Evolutionary conservation across 1,140 invertebrate species (phyloP).

Genomic region (Cepaea nemoralis): DNA sequence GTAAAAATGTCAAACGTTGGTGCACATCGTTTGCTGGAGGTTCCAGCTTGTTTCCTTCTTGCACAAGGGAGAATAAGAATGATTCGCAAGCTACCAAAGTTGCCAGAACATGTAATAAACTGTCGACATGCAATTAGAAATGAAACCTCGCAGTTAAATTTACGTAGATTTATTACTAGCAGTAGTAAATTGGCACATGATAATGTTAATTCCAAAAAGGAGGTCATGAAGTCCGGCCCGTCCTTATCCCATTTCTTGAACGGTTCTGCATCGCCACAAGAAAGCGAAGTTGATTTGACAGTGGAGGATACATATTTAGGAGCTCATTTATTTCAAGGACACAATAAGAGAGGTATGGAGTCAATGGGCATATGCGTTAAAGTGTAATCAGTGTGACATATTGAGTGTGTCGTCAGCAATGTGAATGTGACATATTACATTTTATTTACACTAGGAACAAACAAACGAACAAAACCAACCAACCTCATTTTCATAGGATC

Average conservation of each 20-base stretch:
- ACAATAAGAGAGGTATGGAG: slow-evolving; percentile 11
- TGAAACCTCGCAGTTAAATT: not conserved
- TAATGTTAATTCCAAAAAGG: not conserved
- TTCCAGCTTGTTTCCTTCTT: too few species aligned
- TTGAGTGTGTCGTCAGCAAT: too few species aligned
- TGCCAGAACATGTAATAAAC: not conserved
- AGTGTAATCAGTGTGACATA: not conserved
- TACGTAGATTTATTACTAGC: not conserved
- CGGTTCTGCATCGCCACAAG: not conserved
- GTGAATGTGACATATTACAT: too few species aligned
- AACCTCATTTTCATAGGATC: too few species aligned
- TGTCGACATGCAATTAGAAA: not conserved
- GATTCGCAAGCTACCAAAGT: not conserved
- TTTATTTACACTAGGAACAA: too few species aligned
- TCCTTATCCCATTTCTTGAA: not conserved
- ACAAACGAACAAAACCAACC: too few species aligned
- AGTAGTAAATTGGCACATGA: not conserved
- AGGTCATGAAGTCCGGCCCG: not conserved
- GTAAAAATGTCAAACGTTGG: not conserved
- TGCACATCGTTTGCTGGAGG: too few species aligned
- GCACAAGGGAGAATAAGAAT: too few species aligned
- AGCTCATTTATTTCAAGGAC: slow-evolving; percentile 10
- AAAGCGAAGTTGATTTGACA: not conserved
- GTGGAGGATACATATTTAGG: not conserved
- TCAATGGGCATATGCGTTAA: too few species aligned